Base-by-base conservation (phyloP, 2,888 invertebrate species). In the Drosophila mayaguana region DNA sequence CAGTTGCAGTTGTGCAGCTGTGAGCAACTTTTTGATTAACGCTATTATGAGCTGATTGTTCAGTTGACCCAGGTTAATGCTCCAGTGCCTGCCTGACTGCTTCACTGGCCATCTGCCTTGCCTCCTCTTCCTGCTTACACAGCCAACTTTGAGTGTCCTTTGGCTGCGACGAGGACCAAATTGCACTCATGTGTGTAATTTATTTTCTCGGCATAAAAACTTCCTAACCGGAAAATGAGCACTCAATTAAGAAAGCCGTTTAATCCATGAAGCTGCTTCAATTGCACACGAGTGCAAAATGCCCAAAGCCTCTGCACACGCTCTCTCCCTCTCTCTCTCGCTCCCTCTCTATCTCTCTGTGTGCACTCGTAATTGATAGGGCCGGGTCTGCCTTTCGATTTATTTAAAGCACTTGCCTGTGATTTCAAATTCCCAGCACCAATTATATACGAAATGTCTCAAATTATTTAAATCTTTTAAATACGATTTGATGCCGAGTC, bases 191-290 rank as follows among this genome's bases (percentile, higher is more conserved):
- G 86, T 86, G 86, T 89, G 89, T 86, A 86, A 86, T 86, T 86
- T 86, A 89, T 89, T 86, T 89, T 88, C 80, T 89, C 80, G 84
- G 82, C 85, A 87, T 82, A 89, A 89, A 84, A 86, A 89, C 85
- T 89, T 89, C 89, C 88, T 89, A 85, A 89, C 89, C 85, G 89
- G 88, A 86, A 86, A 86, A 86, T 86, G 89, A 89, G 89, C 86
- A 85, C 88, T 88, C 89, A 89, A 86, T 86, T 86, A 86, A 86
- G 89, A 81, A 85, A 89, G 74, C 85, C 83, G 63, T 79, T 89
- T 79, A 86, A 86, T 88, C 89, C 85, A 78, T 75, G 80, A 84
- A 77, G 79, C 66, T 76, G 78, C 71, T 80, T 22, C 66, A 72
- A 76, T 68, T 72, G 69, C 72, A 75, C 68, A 66, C 56, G 55